These are phyloP conservation scores for Trissolcus brochymenae DNA, from an alignment of 2,888 invertebrate genomes.

Conservation along the genomic window DNA sequence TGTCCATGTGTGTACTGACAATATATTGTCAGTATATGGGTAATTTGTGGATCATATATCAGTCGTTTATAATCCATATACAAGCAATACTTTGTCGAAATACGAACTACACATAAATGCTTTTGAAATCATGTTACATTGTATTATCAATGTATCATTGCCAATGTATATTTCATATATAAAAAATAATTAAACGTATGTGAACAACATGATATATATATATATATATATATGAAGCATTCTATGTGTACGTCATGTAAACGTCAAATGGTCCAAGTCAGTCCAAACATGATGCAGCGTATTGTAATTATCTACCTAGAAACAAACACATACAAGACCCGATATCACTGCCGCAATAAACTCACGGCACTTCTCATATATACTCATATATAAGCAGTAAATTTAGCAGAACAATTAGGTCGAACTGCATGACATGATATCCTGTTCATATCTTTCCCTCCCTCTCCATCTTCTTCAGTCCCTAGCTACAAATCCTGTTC, in stretches of 20 bases:
- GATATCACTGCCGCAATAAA: slow-evolving; percentile 46
- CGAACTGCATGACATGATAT: slow-evolving; percentile 56
- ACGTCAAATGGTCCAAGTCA: slow-evolving; percentile 23
- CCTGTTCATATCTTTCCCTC: slow-evolving; percentile 26
- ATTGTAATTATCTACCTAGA: slow-evolving; percentile 15
- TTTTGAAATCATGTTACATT: too few species aligned
- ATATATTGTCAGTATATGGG: too few species aligned
- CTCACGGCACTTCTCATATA: slow-evolving; percentile 27
- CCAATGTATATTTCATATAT: too few species aligned
- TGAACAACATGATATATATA: too few species aligned
- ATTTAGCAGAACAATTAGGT: slow-evolving; percentile 63
- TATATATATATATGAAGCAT: too few species aligned
- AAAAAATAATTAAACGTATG: too few species aligned
- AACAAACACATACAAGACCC: slow-evolving; percentile 23
- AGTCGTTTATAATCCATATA: too few species aligned
- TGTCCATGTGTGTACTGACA: too few species aligned
- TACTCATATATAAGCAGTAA: slow-evolving; percentile 51
- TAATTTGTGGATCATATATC: too few species aligned
- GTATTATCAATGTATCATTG: too few species aligned
- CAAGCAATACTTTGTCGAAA: too few species aligned
- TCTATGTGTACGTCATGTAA: slow-evolving; percentile 22
- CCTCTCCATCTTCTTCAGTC: not conserved
- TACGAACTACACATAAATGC: too few species aligned
- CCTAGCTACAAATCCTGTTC: slow-evolving; percentile 24
- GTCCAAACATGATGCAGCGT: slow-evolving; percentile 20